Percentiles rank a stretch among this genome's conserved stretches.
These are phyloP conservation scores for Premnoplex brunnescens DNA, from an alignment of 2,797 vertebrate species.

Conservation along the genomic window DNA sequence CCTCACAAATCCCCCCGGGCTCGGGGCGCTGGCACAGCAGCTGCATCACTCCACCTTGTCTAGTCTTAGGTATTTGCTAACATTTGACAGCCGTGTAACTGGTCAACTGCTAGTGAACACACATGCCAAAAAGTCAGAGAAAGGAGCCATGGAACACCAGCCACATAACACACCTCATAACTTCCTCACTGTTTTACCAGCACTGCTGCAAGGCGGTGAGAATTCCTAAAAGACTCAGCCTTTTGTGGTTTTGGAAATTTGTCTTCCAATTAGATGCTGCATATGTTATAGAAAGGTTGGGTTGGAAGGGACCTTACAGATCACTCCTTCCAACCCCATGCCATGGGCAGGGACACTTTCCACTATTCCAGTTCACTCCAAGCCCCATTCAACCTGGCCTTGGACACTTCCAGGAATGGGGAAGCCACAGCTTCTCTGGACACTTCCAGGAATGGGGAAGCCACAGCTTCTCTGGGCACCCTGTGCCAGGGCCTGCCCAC, in stretches of 20 bases:
- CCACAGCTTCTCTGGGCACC: neutral
- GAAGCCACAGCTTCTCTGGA: no score
- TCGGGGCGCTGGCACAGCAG: neutral
- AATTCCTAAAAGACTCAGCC: neutral
- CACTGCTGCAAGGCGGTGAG: rapidly evolving
- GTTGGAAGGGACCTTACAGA: neutral
- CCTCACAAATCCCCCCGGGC: neutral
- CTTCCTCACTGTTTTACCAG: neutral
- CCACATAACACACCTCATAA: rapidly evolving
- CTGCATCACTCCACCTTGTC: neutral
- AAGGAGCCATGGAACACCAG: neutral
- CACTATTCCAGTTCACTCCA: neutral
- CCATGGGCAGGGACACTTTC: neutral
- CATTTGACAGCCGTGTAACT: neutral
- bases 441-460: neutral
- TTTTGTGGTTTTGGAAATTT: rapidly evolving
- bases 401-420: neutral
- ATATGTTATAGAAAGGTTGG: no score
- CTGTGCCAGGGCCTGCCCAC: neutral
- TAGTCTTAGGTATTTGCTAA: neutral
- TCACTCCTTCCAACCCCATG: neutral
- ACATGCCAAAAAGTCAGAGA: neutral
- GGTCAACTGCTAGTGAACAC: neutral
- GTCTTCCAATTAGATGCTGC: neutral
- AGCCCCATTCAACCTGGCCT: neutral